Conservation (phyloP, 2,888 invertebrate genomes). For the Ariolimax columbianus region DNA sequence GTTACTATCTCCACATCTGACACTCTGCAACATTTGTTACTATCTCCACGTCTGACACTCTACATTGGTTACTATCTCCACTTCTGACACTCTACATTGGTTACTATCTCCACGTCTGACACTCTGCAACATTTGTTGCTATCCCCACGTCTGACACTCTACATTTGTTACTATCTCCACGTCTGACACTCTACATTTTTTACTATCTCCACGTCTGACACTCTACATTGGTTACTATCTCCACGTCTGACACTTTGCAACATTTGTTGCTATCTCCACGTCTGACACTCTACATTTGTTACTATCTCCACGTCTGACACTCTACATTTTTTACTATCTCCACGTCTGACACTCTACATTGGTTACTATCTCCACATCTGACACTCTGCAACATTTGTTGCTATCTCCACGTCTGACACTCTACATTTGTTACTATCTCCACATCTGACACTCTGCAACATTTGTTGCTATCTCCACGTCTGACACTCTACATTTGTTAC, state of each 20-base stretch:
- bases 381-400: not conserved
- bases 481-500: slow-evolving; percentile 68
- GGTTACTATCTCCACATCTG: too few relatives aligned
- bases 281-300: slow-evolving; percentile 68
- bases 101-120: too few relatives aligned
- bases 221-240: too few relatives aligned
- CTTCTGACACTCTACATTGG: not conserved
- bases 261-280: slow-evolving; percentile 24
- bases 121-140: not conserved
- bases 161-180: slow-evolving; percentile 54
- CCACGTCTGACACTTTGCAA: too few relatives aligned
- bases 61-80: slow-evolving; percentile 58
- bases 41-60: slow-evolving; percentile 60
- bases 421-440: slow-evolving; percentile 58
- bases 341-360: not conserved
- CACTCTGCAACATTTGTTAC: not conserved
- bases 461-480: slow-evolving; percentile 31
- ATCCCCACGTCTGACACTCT: slow-evolving; percentile 63
- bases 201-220: not conserved
- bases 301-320: not conserved
- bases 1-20: not conserved
- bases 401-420: slow-evolving; percentile 60
- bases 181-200: not conserved
- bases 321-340: not conserved
- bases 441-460: not conserved